Percentiles rank a stretch among this genome's conserved stretches.
Conservation (phyloP, 2,113 vertebrate genomes). For the Turdus rufiventris region DNA sequence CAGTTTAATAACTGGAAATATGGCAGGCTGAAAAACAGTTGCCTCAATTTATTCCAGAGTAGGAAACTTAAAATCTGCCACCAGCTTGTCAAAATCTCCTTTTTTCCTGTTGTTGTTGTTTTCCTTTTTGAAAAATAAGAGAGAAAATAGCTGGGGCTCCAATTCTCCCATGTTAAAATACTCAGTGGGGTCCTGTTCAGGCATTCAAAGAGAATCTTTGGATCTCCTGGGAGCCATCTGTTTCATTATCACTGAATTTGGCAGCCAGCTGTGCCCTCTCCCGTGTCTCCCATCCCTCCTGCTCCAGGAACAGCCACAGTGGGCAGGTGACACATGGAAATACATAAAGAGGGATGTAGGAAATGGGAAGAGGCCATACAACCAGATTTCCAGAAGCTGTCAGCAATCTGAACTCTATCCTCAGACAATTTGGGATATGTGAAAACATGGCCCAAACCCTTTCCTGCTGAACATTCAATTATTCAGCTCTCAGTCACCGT, state of each 20-base stretch:
- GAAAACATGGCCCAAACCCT: background rate
- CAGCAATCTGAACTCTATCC: background rate
- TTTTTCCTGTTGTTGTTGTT: background rate
- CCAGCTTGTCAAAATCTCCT: background rate
- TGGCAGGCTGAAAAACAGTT: background rate
- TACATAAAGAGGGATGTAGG: background rate
- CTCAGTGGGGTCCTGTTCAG: background rate
- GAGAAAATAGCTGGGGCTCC: background rate
- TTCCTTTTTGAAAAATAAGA: background rate
- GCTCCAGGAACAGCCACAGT: rapidly evolving
- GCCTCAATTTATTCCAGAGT: background rate
- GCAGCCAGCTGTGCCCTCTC: background rate
- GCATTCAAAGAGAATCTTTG: background rate
- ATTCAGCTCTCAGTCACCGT: background rate
- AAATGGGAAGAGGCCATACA: background rate
- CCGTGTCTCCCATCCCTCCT: background rate
- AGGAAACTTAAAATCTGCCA: slow-evolving; percentile 4
- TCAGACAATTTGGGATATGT: background rate
- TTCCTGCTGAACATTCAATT: background rate
- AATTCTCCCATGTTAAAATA: background rate
- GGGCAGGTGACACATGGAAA: background rate
- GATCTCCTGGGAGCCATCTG: background rate
- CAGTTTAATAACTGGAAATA: background rate
- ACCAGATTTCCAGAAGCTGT: background rate
- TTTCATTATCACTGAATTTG: background rate